Evolutionary conservation across 2,888 invertebrate genomes (phyloP).

Genomic region (Tiliacea citrago): DNA sequence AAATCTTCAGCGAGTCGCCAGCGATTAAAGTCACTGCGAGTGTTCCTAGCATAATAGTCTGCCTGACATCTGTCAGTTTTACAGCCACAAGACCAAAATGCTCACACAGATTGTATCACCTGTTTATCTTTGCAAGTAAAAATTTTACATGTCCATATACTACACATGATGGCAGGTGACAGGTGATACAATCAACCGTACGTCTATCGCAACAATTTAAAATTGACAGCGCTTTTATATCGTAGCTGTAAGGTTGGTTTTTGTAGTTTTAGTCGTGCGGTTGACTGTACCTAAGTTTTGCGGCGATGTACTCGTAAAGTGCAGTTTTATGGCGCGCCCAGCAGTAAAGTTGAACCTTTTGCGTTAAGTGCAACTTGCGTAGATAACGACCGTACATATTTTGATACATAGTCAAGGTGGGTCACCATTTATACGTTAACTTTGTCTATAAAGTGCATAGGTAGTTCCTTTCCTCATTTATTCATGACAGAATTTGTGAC

Average conservation of each 20-base stretch:
- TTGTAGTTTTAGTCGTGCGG: not conserved
- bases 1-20: not conserved
- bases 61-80: conserved; percentile 9
- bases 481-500: not conserved
- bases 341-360: conserved; percentile 70
- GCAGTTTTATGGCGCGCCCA: conserved; percentile 74
- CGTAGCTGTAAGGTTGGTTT: not conserved
- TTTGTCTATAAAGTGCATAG: conserved; percentile 49
- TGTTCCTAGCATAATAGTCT: not conserved
- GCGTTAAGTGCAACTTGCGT: conserved; percentile 66
- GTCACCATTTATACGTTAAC: conserved; percentile 44
- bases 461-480: conserved; percentile 25
- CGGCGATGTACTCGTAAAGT: conserved; percentile 73
- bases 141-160: conserved; percentile 34
- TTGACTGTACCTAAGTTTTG: conserved; percentile 60
- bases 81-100: not conserved
- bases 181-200: conserved; percentile 14
- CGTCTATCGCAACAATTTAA: not conserved
- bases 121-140: conserved; percentile 40
- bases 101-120: conserved; percentile 21
- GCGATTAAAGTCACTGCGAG: not conserved
- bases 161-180: too few species aligned
- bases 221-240: not conserved
- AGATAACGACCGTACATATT: conserved; percentile 59
- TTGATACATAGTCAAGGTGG: conserved; percentile 48